Evolutionary conservation across 2,888 invertebrate species (phyloP).

Genomic region (Bombylius major): DNA sequence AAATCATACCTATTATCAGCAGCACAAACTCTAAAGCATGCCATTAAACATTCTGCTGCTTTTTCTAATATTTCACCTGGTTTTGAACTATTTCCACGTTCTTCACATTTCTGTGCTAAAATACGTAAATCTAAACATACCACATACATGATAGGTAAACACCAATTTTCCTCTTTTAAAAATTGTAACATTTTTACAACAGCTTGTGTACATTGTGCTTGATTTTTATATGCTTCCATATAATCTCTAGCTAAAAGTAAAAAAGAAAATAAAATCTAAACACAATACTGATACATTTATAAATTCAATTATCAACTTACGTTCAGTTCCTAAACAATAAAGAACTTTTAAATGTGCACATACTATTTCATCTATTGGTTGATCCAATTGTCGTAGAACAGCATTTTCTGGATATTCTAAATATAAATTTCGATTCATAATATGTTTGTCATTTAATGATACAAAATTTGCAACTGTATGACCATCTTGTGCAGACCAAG

Average conservation of each 20-base stretch:
- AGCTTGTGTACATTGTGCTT: constrained; percentile 62
- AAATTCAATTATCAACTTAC: constrained; percentile 30
- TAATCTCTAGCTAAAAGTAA: constrained; percentile 36
- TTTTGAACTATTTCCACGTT: constrained; percentile 38
- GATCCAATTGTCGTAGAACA: constrained; percentile 55
- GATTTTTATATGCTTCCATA: constrained; percentile 61
- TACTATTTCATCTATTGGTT: constrained; percentile 65
- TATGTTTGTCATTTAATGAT: constrained; percentile 59
- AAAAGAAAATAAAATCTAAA: constrained; percentile 2
- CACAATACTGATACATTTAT: neutral
- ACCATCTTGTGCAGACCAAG: constrained; percentile 51
- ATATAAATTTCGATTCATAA: constrained; percentile 53
- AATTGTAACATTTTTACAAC: constrained; percentile 72
- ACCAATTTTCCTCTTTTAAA: constrained; percentile 94
- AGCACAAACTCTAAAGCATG: constrained; percentile 88
- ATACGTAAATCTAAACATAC: constrained; percentile 79
- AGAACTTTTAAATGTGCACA: constrained; percentile 59
- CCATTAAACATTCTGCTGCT: constrained; percentile 85
- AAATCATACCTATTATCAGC: constrained; percentile 62
- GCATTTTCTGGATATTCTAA: constrained; percentile 56
- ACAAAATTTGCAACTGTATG: constrained; percentile 45
- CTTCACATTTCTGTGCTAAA: constrained; percentile 70
- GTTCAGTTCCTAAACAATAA: constrained; percentile 33
- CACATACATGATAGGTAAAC: constrained; percentile 82
- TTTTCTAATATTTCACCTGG: constrained; percentile 58